Conservation (phyloP, 2,888 invertebrate genomes). For the Bedellia somnulentella region DNA sequence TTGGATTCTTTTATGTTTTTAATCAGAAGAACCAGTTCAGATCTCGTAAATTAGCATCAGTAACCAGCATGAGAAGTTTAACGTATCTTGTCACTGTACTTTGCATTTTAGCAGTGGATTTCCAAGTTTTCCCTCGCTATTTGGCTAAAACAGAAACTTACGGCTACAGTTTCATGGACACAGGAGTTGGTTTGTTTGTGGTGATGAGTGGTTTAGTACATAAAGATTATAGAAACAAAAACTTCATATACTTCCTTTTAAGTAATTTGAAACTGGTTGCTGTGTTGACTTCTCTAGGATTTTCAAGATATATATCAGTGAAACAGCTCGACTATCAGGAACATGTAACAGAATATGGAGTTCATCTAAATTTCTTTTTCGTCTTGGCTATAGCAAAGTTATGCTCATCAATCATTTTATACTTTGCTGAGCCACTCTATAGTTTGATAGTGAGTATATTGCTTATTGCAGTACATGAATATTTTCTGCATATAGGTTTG, state of each 20-base stretch:
- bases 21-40: constrained; percentile 15
- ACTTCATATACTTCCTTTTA: constrained; percentile 19
- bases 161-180: constrained; percentile 93
- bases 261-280: constrained; percentile 21
- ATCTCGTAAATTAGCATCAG: constrained; percentile 25
- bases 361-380: constrained; percentile 98
- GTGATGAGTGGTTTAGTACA: constrained; percentile 79
- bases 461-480: constrained; percentile 69
- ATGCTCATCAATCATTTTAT: constrained; percentile 65
- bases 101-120: constrained; percentile 94
- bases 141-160: constrained; percentile 86
- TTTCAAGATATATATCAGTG: constrained; percentile 61
- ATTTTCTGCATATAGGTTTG: constrained; percentile 63
- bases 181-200: constrained; percentile 89
- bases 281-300: constrained; percentile 60
- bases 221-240: constrained; percentile 24
- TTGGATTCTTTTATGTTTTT: constrained; percentile 11
- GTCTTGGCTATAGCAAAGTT: constrained; percentile 85
- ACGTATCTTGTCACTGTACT: constrained; percentile 74
- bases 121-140: constrained; percentile 78
- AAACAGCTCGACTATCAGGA: constrained; percentile 78
- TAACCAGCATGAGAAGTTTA: constrained; percentile 71
- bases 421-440: constrained; percentile 8
- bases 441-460: constrained; percentile 55
- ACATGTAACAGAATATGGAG: constrained; percentile 91